phyloP scores from a whole-genome alignment of 2,888 invertebrate species.

The Drosophila planitibia region DNA sequence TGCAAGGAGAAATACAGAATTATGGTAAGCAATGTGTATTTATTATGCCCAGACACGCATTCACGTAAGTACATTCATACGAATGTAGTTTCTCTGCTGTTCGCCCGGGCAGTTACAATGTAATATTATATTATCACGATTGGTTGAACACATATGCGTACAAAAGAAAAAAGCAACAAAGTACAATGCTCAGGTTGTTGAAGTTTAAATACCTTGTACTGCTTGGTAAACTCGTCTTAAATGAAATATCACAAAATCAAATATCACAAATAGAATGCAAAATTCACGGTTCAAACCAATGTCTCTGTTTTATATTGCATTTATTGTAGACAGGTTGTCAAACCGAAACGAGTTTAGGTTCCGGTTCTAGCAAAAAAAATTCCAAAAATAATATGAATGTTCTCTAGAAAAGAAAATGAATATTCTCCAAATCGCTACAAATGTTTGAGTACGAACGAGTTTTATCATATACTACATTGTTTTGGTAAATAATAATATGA shows the following conservation, averaged over 20 bases:
- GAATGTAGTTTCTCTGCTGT: conserved; percentile 9
- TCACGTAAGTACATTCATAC: not conserved
- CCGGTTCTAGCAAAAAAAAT: not conserved
- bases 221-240: not conserved
- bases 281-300: not conserved
- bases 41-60: not conserved
- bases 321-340: not conserved
- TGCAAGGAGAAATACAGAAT: conserved; percentile 93
- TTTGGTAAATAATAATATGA: not conserved
- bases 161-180: not conserved
- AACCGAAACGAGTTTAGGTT: not conserved
- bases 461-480: not conserved
- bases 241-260: not conserved
- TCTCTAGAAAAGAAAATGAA: not conserved
- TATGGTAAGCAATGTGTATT: conserved; percentile 87
- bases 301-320: not conserved
- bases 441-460: not conserved
- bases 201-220: not conserved
- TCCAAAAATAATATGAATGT: not conserved
- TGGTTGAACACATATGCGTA: not conserved
- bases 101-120: conserved; percentile 2
- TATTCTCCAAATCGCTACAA: not conserved
- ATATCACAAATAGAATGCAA: not conserved
- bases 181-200: not conserved
- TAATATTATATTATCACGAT: not conserved